Base-by-base conservation (phyloP, 1,140 invertebrate genomes). In the Campodea augens region DNA sequence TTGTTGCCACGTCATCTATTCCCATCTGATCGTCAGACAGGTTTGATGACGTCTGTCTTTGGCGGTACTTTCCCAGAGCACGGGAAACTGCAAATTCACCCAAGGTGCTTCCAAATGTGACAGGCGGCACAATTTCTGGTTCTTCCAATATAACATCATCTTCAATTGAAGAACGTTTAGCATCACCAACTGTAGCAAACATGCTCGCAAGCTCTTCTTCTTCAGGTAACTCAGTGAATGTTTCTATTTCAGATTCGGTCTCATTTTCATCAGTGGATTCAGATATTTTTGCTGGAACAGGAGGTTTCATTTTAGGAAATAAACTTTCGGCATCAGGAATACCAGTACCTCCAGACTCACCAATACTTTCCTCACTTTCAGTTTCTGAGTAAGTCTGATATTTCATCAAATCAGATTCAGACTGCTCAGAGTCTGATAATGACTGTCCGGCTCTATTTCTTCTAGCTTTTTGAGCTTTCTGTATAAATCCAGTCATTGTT, bases 51-150 rank as follows among this genome's bases (percentile, higher is more conserved):
- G 75, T 75, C 54, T 83, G 81, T 50, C 78, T 66, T 54, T 83
- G 71, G 41, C 81, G 64, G 58, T 85, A 87, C 64, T 83, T 83
- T 21, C 80, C 81, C 27, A 87, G 61, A 1, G 81, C 81, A 54
- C 81, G 63, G 0, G 81, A 85, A 3, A 84, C 83, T 0, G 81
- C 81, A 60, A 86, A 87, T 60, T 87, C 81, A 71, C 81, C 73
- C 41, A 74, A 77, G 3, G 74, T 69, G 25, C 74, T 73, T 37
- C 66, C 72, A 44, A 66, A 42, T 25, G 64, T 61, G 12, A 72
- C 70, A 5, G 66, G 65, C 2, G 68, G 67, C 22, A 71, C 54
- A 12, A 41, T 40, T 19, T 13, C 21, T 38, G 43, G 4, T 18
- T 19, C 36, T 23, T 46, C 29, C n/a, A n/a, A n/a, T n/a, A n/a